Conservation (phyloP, 1,140 invertebrate species). For the Heliconius melpomene region DNA sequence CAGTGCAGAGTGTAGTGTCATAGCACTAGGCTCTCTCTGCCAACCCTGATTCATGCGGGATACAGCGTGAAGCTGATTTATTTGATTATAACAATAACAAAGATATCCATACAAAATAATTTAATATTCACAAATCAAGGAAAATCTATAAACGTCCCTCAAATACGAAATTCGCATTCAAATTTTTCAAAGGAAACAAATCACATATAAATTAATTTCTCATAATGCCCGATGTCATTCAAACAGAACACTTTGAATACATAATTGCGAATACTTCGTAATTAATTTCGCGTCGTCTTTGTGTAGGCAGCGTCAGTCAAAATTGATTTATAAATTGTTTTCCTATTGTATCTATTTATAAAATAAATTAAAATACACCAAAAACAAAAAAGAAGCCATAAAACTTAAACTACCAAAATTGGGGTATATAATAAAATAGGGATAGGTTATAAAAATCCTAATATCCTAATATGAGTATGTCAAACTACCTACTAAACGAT, state of each 20-base stretch:
- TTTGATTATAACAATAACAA: no score
- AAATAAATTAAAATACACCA: no score
- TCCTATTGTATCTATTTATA: slow-evolving; percentile 3
- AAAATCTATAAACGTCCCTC: not conserved
- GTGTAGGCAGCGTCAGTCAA: slow-evolving; percentile 26
- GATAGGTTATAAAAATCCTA: not conserved
- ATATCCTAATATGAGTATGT: slow-evolving; percentile 12
- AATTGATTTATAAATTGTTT: slow-evolving; percentile 8
- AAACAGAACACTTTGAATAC: slow-evolving; percentile 40
- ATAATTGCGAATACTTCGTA: slow-evolving; percentile 31
- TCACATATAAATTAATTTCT: slow-evolving; percentile 38
- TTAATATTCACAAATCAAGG: not conserved
- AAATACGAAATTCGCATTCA: not conserved
- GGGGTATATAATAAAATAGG: not conserved
- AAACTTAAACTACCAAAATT: not conserved
- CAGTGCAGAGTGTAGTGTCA: no score
- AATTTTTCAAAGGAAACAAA: slow-evolving; percentile 26
- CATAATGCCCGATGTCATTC: slow-evolving; percentile 26
- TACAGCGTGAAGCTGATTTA: no score
- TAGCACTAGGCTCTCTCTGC: no score
- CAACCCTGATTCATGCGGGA: no score
- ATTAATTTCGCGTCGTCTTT: slow-evolving; percentile 39
- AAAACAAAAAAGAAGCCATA: not conserved
- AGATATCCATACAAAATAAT: no score
- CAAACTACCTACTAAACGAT: not conserved